A percentile compares a stretch with the other conserved stretches of the same genome.
Evolutionary conservation across 2,113 vertebrate genomes (phyloP).

Genomic region (Anhinga anhinga): DNA sequence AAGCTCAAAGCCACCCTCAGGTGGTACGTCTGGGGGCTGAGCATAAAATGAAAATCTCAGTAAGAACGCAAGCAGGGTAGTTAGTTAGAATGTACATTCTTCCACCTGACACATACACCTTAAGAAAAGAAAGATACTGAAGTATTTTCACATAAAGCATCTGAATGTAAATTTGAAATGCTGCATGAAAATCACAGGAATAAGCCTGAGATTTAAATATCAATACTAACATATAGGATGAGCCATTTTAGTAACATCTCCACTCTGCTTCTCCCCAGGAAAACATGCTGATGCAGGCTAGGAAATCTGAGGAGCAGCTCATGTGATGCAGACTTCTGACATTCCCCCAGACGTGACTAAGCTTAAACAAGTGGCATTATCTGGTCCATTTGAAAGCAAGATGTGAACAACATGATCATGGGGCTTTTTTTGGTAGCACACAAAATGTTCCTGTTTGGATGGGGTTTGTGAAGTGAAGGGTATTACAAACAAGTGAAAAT

Average conservation of each 20-base stretch:
- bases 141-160: neutral
- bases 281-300: slow-evolving; percentile 12
- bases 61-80: neutral
- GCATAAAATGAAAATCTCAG: neutral
- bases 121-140: neutral
- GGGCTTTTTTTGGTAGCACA: neutral
- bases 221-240: neutral
- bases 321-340: slow-evolving; percentile 52
- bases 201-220: neutral
- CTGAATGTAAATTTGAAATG: neutral
- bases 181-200: neutral
- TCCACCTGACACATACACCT: neutral
- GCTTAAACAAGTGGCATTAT: slow-evolving; percentile 60
- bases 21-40: neutral
- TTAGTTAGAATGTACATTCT: neutral
- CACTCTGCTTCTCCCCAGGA: neutral
- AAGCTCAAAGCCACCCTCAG: neutral
- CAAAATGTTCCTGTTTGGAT: neutral
- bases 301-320: slow-evolving; percentile 59
- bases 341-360: slow-evolving; percentile 45
- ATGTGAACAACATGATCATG: neutral
- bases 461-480: neutral
- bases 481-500: neutral
- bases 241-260: neutral
- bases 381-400: slow-evolving; percentile 29